Evolutionary conservation across 2,888 invertebrate genomes (phyloP), one percentile per base, ranked within the genome.

Genomic region (Cyclophora punctaria): DNA sequence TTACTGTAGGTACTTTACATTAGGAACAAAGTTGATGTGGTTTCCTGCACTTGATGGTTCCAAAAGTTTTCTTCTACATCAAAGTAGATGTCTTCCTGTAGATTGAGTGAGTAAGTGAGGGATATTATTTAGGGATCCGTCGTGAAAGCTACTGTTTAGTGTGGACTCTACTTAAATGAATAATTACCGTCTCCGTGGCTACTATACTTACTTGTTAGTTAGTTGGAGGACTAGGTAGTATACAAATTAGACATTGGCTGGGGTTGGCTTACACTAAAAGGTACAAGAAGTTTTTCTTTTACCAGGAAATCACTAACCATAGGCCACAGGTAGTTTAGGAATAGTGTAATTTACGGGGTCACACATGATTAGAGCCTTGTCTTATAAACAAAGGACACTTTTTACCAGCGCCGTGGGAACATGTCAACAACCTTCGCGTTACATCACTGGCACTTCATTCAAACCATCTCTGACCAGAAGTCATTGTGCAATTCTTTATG

Each of bases 361-460:
- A 60, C 53, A 50, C 59, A 53, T 57, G 58, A 67, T 59, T 50
- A 45, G 48, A 64, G 63, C 68, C 68, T 69, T 65, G 66, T 56
- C 54, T 58, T 52, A 58, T 50, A 57, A 62, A 68, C 76, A 78
- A 76, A 76, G 74, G 75, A 76, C 77, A 72, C 66, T 57, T 73
- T 67, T 71, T 68, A 64, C 59, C 45, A 49, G 41, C 61, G 55
- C 50, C 74, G 80, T 80, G 80, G 67, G 79, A 79, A 80, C 58
- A 58, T 55, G 63, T 58, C 53, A 51, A 44, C 55, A 67, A 66
- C 74, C 76, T 76, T 75, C 72, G 68, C 20, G 20, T 20, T 60
- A 58, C 65, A 63, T 67, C 63, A 52, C 52, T 56, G 53, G 48
- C 53, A 44, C 49, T 37, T 37, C 4, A 37, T 37, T 37, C 37